Base-by-base conservation (phyloP, 2,888 invertebrate species). In the Atrina japonica region DNA sequence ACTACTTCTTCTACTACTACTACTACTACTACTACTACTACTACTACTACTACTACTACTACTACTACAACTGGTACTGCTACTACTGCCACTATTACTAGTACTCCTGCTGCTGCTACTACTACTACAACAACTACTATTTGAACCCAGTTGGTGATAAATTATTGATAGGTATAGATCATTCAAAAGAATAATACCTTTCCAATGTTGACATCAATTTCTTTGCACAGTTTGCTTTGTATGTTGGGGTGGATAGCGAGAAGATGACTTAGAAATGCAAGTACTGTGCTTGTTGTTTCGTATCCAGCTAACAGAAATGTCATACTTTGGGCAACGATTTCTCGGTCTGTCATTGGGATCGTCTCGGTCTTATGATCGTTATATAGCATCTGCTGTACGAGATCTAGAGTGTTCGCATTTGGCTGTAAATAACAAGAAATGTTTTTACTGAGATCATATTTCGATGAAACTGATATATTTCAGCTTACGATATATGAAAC, bases 241-340 rank as follows among this genome's bases (percentile, higher is more conserved):
- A 91, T 86, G 1, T 91, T 88, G 3, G 87, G 90, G 81, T 92
- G 82, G 53, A 86, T 87, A 18, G 92, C 91, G 40, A 92, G 83
- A 7, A 90, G 85, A 80, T 91, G 91, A 40, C 90, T 85, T 25
- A 90, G 86, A 82, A 90, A 92, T 3, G 90, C 90, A 43, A 93
- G 83, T 7, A 92, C 89, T 9, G 91, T 91, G 23, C 92, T 91
- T 3, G 92, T 92, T 0, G 93, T 93, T 83, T 93, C 93, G 79
- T 92, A 93, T 1, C 92, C 92, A 35, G 91, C 92, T 66, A 92
- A 81, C 61, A 92, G 84, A 77, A 92, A 92, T 0, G 92, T 90
- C 83, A 91, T 73, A 60, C 86, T 83, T 71, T 88, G 88, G 0
- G 86, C 84, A 52, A 88, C 84, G 18, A 89, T 85, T 75, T 88